A percentile compares a stretch with the other conserved stretches of the same genome.
These are phyloP conservation scores for Eleginops maclovinus DNA, from an alignment of 2,113 vertebrate species.

Conservation along the genomic window DNA sequence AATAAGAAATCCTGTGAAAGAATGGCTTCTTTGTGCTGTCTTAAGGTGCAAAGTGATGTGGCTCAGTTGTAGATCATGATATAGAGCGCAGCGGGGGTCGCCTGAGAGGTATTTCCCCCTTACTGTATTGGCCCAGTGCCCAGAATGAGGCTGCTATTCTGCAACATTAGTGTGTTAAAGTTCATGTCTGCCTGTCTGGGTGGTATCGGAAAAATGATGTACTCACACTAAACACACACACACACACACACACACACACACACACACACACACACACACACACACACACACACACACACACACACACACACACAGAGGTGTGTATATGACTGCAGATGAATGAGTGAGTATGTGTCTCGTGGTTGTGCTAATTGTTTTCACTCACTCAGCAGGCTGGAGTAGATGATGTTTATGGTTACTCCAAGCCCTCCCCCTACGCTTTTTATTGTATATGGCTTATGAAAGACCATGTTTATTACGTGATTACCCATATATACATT, in stretches of 20 bases:
- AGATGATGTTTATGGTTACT: slow-evolving; percentile 8
- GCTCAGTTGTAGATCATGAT: slow-evolving; percentile 46
- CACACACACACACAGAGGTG: slow-evolving; percentile 1
- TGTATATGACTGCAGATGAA: slow-evolving; percentile 28
- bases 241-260: slow-evolving; percentile 9
- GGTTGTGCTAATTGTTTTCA: slow-evolving; percentile 4
- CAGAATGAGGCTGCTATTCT: slow-evolving; percentile 28
- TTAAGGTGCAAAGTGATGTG: slow-evolving; percentile 32
- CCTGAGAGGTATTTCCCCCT: slow-evolving; percentile 66
- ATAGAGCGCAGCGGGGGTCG: slow-evolving; percentile 27
- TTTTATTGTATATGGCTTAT: not conserved
- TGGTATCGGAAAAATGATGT: slow-evolving; percentile 30
- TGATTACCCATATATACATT: not conserved
- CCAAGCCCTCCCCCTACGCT: not conserved
- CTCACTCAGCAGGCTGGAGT: slow-evolving; percentile 32
- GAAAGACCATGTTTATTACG: not conserved
- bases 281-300: not conserved
- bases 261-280: slow-evolving; percentile 1
- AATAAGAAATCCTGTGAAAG: slow-evolving; percentile 52
- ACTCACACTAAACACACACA: not conserved
- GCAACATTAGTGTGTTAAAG: slow-evolving; percentile 74
- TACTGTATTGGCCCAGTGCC: slow-evolving; percentile 62
- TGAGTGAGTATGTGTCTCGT: slow-evolving; percentile 11
- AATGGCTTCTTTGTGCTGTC: slow-evolving; percentile 65
- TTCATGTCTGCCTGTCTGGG: slow-evolving; percentile 67